Base-by-base conservation (phyloP, 2,113 vertebrate genomes). In the Balaeniceps rex region DNA sequence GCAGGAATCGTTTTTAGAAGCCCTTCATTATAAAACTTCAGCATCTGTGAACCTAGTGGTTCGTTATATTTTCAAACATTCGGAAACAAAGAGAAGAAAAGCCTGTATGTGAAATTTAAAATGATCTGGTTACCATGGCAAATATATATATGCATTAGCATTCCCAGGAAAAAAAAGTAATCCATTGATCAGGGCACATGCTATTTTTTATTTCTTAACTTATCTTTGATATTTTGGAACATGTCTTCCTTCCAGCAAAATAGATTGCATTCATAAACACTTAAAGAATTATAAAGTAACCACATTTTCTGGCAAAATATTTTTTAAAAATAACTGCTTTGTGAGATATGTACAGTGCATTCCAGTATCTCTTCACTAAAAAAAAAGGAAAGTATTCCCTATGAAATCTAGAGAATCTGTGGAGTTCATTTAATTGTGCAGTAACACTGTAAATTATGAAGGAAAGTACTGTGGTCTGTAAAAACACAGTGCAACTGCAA, bases 201-300 rank as follows among this genome's bases (percentile, higher is more conserved):
- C 34, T 90, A n/a, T 63, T 93, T 97, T 95, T 97, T 69, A 90
- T 87, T 97, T 94, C 58, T 92, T 88, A 94, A 88, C 19, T 92
- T 63, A 91, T 68, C 9, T 77, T 40, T 88, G 33, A 70, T 89
- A 71, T 58, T 82, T 84, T 77, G 40, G 80, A 94, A 38, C 22
- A 77, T 7, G 12, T 87, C 61, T 94, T 57, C 55, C 77, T 97
- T 93, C 76, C 78, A 91, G 94, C 38, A 77, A 97, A 94, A 80
- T 64, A 61, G 55, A 85, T 65, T 84, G 42, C 42, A 57, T 24
- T 97, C 82, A 71, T 85, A 78, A 93, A 91, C 79, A 94, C 31
- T 72, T 40, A 84, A 87, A 75, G 47, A 11, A 70, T 81, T 91
- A 91, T 36, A 91, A 94, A 83, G 82, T n/a, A 95, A 75, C 33